Conservation (phyloP, 2,888 invertebrate genomes). For the Sminthurinus aureus region DNA sequence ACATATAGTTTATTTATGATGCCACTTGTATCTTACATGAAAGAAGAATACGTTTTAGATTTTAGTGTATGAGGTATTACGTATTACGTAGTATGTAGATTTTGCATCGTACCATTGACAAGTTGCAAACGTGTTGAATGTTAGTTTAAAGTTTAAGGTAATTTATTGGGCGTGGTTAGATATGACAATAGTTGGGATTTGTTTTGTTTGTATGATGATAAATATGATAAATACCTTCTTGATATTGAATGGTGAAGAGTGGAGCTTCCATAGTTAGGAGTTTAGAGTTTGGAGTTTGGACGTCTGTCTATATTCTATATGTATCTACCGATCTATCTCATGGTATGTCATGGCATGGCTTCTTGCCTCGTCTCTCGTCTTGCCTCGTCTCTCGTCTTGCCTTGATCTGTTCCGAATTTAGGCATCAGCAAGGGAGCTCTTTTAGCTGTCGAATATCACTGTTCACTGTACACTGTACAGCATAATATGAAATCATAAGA, state of each 20-base stretch:
- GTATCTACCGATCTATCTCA: too few relatives aligned
- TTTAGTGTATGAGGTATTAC: background rate
- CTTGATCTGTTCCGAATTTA: constrained; percentile 30
- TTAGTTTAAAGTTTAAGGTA: constrained; percentile 14
- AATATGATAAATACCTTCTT: constrained; percentile 5
- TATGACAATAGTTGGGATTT: constrained; percentile 18
- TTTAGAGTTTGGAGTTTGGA: too few relatives aligned
- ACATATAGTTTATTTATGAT: background rate
- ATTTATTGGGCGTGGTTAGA: constrained; percentile 24
- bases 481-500: too few relatives aligned
- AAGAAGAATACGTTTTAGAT: background rate
- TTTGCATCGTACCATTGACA: background rate
- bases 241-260: background rate
- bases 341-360: background rate
- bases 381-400: background rate
- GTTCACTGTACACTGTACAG: too few relatives aligned
- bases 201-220: constrained; percentile 5
- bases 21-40: background rate
- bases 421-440: constrained; percentile 20
- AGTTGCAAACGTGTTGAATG: background rate
- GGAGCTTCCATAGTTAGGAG: background rate
- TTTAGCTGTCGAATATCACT: background rate
- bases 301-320: background rate
- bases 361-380: background rate
- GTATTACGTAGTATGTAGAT: too few relatives aligned